These are phyloP conservation scores for Meteorus cinctellus DNA, from an alignment of 2,888 invertebrate species.

Conservation along the genomic window DNA sequence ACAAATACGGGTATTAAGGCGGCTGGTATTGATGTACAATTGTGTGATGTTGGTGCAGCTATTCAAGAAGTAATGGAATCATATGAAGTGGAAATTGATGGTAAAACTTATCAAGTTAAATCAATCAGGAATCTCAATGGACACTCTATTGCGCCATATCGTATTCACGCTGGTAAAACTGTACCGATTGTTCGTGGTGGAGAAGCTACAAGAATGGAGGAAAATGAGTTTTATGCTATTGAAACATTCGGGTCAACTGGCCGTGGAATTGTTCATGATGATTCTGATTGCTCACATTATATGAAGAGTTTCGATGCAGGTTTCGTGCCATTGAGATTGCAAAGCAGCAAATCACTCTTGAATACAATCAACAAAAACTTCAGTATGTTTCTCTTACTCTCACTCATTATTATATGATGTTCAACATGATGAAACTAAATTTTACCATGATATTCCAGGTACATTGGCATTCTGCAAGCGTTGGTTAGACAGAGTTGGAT, in stretches of 20 bases:
- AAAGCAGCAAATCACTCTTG: constrained; percentile 93
- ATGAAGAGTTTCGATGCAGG: constrained; percentile 98
- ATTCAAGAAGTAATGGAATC: constrained; percentile 99
- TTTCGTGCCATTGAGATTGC: constrained; percentile 92
- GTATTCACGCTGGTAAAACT: constrained; percentile 97
- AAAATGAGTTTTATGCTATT: constrained; percentile 99
- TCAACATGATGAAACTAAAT: background rate
- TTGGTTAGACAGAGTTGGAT: constrained; percentile 98
- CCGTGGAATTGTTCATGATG: constrained; percentile 94
- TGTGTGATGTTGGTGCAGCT: constrained; percentile 97
- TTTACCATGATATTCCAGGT: constrained; percentile 55
- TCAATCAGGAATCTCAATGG: constrained; percentile 99
- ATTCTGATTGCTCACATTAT: constrained; percentile 99
- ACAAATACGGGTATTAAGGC: constrained; percentile 98
- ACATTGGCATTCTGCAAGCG: constrained; percentile 99
- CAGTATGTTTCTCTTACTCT: constrained; percentile 73
- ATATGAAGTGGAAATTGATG: constrained; percentile 97
- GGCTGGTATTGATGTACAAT: constrained; percentile 96
- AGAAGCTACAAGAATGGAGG: constrained; percentile 98
- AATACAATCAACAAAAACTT: constrained; percentile 97
- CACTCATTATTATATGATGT: background rate
- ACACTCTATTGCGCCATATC: constrained; percentile 99
- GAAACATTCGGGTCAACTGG: constrained; percentile 99
- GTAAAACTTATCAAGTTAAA: constrained; percentile 96
- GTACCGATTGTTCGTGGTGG: constrained; percentile 99